Percentiles rank a stretch among this genome's conserved stretches.
Evolutionary conservation across 2,797 vertebrate genomes (phyloP).

Genomic region (Coluber constrictor): DNA sequence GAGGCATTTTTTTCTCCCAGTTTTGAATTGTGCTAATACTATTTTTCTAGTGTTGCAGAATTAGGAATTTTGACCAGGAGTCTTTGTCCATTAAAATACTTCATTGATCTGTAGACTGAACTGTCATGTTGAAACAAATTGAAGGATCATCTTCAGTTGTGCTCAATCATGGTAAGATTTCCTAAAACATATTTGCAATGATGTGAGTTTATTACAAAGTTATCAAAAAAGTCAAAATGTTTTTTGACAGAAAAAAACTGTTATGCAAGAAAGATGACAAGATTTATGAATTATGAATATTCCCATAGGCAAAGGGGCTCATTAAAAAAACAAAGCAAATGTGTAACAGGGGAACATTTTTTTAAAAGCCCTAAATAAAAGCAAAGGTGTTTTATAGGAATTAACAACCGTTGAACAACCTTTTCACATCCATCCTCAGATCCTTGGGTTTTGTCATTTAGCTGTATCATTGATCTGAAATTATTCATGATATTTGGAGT

Average conservation of each 20-base stretch:
- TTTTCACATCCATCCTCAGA: background rate
- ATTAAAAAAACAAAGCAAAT: background rate
- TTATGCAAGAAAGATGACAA: constrained; percentile 14
- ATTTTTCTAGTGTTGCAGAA: background rate
- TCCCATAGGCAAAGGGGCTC: constrained; percentile 5
- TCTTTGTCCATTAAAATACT: constrained; percentile 1
- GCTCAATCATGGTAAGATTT: constrained; percentile 1
- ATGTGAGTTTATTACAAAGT: constrained; percentile 6
- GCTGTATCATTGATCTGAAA: background rate
- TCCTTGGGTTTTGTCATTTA: background rate
- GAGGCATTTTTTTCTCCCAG: background rate
- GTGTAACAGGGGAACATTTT: background rate
- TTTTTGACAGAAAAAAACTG: constrained; percentile 7
- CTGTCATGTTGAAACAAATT: constrained; percentile 42
- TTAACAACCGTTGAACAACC: background rate
- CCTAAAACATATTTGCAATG: background rate
- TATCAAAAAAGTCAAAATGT: constrained; percentile 25
- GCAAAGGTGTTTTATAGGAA: constrained; percentile 19
- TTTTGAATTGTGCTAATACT: background rate
- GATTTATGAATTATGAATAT: constrained; percentile 19
- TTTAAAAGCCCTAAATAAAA: background rate
- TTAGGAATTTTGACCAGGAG: background rate
- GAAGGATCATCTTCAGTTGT: constrained; percentile 25
- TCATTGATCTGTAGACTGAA: constrained; percentile 14
- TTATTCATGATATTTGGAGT: background rate